phyloP scores from a whole-genome alignment of 2,797 vertebrate species.

The Clamator glandarius region DNA sequence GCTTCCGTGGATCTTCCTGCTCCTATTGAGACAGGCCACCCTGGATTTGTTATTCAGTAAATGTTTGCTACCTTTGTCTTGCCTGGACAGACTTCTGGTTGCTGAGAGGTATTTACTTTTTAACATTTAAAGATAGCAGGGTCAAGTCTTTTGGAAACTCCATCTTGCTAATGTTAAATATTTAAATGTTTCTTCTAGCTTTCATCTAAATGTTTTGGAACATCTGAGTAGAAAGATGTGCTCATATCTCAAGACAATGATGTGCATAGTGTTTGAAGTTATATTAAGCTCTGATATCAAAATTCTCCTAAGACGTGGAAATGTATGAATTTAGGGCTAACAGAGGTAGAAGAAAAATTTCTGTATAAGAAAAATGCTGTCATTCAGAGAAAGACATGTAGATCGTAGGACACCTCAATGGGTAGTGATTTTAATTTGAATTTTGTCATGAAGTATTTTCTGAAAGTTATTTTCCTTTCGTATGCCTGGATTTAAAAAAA shows the following conservation, averaged over 20 bases:
- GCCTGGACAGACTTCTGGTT: neutral
- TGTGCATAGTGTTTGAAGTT: neutral
- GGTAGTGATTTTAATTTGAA: neutral
- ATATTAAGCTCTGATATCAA: neutral
- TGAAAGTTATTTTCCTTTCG: neutral
- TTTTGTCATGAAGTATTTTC: neutral
- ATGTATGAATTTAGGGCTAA: neutral
- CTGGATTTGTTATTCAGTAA: neutral
- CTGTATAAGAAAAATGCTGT: neutral
- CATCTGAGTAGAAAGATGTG: neutral
- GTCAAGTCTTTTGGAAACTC: neutral
- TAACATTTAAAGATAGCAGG: neutral
- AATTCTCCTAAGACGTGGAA: neutral
- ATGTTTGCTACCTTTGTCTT: neutral
- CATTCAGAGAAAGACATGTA: neutral
- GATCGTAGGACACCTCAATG: neutral
- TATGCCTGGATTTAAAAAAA: neutral
- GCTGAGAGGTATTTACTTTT: neutral
- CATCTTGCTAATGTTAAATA: neutral
- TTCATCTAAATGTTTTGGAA: constrained; percentile 24
- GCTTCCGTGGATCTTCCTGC: neutral
- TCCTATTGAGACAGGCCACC: neutral
- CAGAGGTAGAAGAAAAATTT: neutral
- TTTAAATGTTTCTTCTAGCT: neutral
- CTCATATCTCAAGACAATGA: neutral